These are phyloP conservation scores for Hesperophylax magnus DNA, from an alignment of 1,140 invertebrate species.

Conservation along the genomic window DNA sequence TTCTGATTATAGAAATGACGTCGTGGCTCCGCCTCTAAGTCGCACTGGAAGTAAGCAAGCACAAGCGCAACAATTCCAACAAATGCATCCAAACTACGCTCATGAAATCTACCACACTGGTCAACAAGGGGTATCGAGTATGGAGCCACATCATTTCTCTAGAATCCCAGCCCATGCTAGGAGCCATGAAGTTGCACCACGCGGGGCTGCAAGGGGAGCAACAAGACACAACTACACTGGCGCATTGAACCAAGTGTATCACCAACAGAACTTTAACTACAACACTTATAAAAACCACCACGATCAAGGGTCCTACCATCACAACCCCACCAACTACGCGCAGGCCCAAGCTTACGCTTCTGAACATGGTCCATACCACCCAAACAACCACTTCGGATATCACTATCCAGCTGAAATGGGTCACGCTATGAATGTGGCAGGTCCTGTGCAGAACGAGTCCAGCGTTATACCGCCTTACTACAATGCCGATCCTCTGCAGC, in stretches of 20 bases:
- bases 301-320: conserved; percentile 66
- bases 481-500: conserved; percentile 64
- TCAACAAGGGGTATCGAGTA: conserved; percentile 58
- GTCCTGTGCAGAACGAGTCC: conserved; percentile 62
- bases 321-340: conserved; percentile 63
- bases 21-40: background rate
- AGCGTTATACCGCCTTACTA: conserved; percentile 62
- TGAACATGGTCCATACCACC: conserved; percentile 66
- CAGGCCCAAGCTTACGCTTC: conserved; percentile 66
- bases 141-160: conserved; percentile 65
- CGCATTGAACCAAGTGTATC: conserved; percentile 63
- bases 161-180: conserved; percentile 60
- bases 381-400: conserved; percentile 68
- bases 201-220: conserved; percentile 56
- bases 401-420: conserved; percentile 62
- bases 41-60: conserved; percentile 47
- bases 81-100: conserved; percentile 61
- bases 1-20: conserved; percentile 65
- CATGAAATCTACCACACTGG: conserved; percentile 71
- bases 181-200: conserved; percentile 49
- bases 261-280: conserved; percentile 64
- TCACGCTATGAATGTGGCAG: conserved; percentile 56
- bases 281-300: conserved; percentile 62
- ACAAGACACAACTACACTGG: conserved; percentile 60
- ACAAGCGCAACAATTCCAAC: conserved; percentile 54